Base-by-base conservation (phyloP, 2,888 invertebrate genomes). In the Gasteruption jaculator region DNA sequence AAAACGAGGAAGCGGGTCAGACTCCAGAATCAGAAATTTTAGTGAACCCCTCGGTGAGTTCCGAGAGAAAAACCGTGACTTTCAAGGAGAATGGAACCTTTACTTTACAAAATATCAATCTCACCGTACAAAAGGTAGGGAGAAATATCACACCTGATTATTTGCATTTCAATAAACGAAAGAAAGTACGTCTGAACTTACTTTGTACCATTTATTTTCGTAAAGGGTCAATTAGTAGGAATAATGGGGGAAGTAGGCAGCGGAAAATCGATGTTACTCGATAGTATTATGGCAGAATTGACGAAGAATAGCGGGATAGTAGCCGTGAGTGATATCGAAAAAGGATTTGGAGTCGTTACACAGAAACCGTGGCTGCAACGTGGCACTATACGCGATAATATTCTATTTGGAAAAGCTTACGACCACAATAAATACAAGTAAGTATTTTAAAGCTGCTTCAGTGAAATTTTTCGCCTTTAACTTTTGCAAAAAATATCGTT, bases 351-450 rank as follows among this genome's bases (percentile, higher is more conserved):
- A 14, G 86, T 85, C 58, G 88, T 92, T 0, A 80, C 85, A 1
- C 96, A 97, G 74, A 85, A 85, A 50, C 81, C 93, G 0, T 99
- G 96, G 96, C 74, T 99, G 33, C 88, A 94, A 58, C 81, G 91
- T 36, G 92, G 89, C 24, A 89, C 91, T 1, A 80, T 99, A 32
- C 79, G 87, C 35, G 91, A 94, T 42, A 99, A 97, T 68, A 93
- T 99, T 53, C 74, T 96, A 22, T 96, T 96, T 75, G 96, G 95
- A 1, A 82, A 82, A 57, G 76, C 82, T 0, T 92, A 84, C 54
- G 86, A 93, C 60, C 82, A 84, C 45, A 75, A 76, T 8, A 83
- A 81, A 66, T 97, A 96, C 68, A 73, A 74, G 65, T 72, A 63
- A 57, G 60, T 61, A 40, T 35, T 10, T 7, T 24, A 15, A 24